These are phyloP conservation scores for Rosalia funebris DNA, from an alignment of 2,888 invertebrate species.

Conservation along the genomic window DNA sequence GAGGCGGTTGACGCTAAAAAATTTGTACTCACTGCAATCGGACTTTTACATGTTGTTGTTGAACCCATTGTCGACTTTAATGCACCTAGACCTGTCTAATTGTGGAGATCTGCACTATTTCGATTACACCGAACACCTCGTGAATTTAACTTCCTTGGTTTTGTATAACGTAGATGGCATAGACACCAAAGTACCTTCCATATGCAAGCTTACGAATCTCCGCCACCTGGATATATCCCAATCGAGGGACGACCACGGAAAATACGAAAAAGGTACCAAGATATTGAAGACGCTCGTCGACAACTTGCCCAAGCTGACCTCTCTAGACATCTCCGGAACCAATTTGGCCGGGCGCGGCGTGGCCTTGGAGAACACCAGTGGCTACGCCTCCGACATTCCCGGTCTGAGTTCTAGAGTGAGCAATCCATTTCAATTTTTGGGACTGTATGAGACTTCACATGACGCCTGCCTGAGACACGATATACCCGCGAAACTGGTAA, in stretches of 20 bases:
- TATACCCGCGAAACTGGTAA: conserved; percentile 88
- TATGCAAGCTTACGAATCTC: conserved; percentile 68
- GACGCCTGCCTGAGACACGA: conserved; percentile 91
- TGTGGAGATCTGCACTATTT: conserved; percentile 73
- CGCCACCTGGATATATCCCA: conserved; percentile 89
- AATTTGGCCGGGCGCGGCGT: conserved; percentile 91
- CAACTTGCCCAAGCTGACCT: conserved; percentile 78
- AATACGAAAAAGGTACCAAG: conserved; percentile 79
- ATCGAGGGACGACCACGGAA: conserved; percentile 73
- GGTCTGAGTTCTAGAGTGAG: conserved; percentile 82
- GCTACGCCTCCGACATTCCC: conserved; percentile 79
- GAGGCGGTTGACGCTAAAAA: conserved; percentile 69
- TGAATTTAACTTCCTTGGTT: conserved; percentile 77
- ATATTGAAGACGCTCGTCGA: conserved; percentile 77
- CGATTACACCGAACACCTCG: conserved; percentile 73
- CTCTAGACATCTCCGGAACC: conserved; percentile 95
- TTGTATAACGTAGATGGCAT: conserved; percentile 83
- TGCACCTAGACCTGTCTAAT: conserved; percentile 78
- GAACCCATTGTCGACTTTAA: conserved; percentile 70
- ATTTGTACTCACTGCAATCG: conserved; percentile 65
- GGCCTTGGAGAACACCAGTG: conserved; percentile 67
- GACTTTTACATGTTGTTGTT: conserved; percentile 69
- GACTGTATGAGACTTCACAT: conserved; percentile 88
- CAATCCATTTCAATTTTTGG: conserved; percentile 87
- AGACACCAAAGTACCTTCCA: conserved; percentile 71